Conservation (phyloP, 1,140 invertebrate species). For the Sminthurinus signatus region DNA sequence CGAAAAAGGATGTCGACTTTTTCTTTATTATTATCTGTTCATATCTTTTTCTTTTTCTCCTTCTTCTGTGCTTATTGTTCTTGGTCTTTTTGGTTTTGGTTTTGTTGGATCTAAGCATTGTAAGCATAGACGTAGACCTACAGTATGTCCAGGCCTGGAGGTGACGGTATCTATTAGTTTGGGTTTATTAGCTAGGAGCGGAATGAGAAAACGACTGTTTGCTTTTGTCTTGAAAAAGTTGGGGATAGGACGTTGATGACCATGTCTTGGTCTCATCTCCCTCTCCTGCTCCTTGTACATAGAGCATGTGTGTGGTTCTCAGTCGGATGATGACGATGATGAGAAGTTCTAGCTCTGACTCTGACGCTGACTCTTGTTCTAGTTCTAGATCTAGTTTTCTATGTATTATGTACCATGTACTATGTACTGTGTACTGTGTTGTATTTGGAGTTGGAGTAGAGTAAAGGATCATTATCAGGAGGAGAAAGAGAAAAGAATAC, state of each 20-base stretch:
- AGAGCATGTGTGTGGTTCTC: too few relatives aligned
- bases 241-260: constrained; percentile 30
- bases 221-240: constrained; percentile 38
- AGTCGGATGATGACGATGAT: constrained; percentile 25
- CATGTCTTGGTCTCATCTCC: constrained; percentile 25
- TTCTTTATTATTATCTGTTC: constrained; percentile 39
- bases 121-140: background rate
- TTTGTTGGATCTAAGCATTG: background rate
- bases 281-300: too few relatives aligned
- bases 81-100: background rate
- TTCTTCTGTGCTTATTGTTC: too few relatives aligned
- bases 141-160: constrained; percentile 32
- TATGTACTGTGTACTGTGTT: too few relatives aligned
- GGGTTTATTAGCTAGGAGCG: constrained; percentile 36
- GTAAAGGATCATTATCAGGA: constrained; percentile 17
- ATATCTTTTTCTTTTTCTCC: constrained; percentile 25
- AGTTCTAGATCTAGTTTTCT: too few relatives aligned
- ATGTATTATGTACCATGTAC: too few relatives aligned
- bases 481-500: background rate
- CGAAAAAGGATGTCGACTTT: constrained; percentile 29
- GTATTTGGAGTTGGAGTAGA: too few relatives aligned
- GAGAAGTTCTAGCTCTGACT: too few relatives aligned
- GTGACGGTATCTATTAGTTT: constrained; percentile 40
- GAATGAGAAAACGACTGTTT: constrained; percentile 36
- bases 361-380: too few relatives aligned